A percentile compares a stretch with the other conserved stretches of the same genome.
phyloP scores from a whole-genome alignment of 2,113 vertebrate species.

The Raja brachyura region DNA sequence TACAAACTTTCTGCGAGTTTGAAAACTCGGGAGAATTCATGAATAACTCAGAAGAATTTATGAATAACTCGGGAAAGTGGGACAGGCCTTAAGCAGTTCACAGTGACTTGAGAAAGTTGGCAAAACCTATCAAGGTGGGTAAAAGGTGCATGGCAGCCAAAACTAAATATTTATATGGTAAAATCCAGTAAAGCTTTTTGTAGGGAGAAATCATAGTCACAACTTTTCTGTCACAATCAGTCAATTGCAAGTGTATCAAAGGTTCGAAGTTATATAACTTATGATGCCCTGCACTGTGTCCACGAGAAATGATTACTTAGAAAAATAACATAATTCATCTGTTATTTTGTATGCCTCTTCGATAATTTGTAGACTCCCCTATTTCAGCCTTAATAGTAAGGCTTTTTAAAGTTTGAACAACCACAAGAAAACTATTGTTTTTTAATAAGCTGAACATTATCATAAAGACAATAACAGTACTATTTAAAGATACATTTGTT shows the following conservation, averaged over 20 bases:
- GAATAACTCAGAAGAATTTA: no score
- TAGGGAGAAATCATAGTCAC: not conserved
- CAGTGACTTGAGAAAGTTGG: not conserved
- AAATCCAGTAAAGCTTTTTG: not conserved
- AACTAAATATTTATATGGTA: not conserved
- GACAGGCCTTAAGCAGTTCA: not conserved
- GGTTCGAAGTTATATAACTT: not conserved
- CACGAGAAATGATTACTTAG: not conserved
- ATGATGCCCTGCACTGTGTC: not conserved
- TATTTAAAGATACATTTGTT: not conserved
- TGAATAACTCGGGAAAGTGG: no score
- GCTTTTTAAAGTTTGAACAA: not conserved
- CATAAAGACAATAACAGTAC: not conserved
- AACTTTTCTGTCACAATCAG: not conserved
- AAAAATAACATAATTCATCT: not conserved
- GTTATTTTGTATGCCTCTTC: not conserved
- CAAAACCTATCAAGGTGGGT: not conserved
- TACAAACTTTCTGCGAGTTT: no score
- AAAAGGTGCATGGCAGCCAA: no score
- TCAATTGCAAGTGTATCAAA: not conserved
- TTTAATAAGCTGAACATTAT: not conserved
- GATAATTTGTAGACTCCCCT: not conserved
- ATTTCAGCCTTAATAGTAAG: not conserved
- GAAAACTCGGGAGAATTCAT: no score
- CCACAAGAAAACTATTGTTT: not conserved